These are phyloP conservation scores for Atherinosoma microstoma DNA, from an alignment of 2,797 vertebrate genomes.

Conservation along the genomic window DNA sequence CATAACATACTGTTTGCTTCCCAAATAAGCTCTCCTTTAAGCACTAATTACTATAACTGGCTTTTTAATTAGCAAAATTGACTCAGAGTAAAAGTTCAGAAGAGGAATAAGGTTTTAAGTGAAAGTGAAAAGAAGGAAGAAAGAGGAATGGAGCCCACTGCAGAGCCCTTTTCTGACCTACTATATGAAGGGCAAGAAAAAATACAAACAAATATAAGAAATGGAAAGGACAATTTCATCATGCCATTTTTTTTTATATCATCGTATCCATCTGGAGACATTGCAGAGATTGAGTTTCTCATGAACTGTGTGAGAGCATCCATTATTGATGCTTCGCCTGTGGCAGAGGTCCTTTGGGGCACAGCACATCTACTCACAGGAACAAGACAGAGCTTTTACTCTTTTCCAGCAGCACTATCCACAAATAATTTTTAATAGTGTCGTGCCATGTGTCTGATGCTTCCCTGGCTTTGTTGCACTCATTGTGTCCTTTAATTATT, in stretches of 20 bases:
- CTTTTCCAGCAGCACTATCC: slow-evolving; percentile 29
- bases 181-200: slow-evolving; percentile 17
- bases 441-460: slow-evolving; percentile 23
- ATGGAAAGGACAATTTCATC: slow-evolving; percentile 45
- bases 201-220: slow-evolving; percentile 25
- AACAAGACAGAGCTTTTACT: slow-evolving; percentile 50
- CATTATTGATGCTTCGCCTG: slow-evolving; percentile 73
- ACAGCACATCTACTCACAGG: slow-evolving; percentile 47
- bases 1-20: slow-evolving; percentile 28
- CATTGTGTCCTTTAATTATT: slow-evolving; percentile 43
- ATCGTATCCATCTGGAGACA: slow-evolving; percentile 43
- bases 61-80: slow-evolving; percentile 41
- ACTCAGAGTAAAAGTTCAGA: slow-evolving; percentile 22
- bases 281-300: slow-evolving; percentile 49
- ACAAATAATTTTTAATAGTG: slow-evolving; percentile 34
- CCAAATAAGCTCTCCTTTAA: slow-evolving; percentile 32
- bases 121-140: not conserved
- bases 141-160: not conserved
- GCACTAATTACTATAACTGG: slow-evolving; percentile 37
- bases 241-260: slow-evolving; percentile 9
- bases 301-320: slow-evolving; percentile 61
- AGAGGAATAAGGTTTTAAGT: slow-evolving; percentile 1
- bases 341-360: slow-evolving; percentile 54
- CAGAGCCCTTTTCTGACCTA: not conserved
- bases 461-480: slow-evolving; percentile 26